phyloP scores from a whole-genome alignment of 2,888 invertebrate species.

The Eueremaeus valkanovi region DNA sequence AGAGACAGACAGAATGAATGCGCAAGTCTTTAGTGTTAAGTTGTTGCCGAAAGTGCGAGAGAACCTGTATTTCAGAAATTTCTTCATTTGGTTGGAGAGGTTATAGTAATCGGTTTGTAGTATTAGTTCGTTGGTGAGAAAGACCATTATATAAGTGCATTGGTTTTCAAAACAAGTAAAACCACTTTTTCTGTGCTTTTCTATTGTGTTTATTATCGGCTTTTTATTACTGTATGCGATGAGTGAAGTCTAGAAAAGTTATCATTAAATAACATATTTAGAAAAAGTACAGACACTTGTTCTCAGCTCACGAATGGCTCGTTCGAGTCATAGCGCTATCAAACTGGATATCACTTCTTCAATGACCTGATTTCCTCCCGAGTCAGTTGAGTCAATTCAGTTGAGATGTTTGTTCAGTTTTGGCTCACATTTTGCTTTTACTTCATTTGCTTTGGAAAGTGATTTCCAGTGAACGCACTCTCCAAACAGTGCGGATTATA shows the following conservation, averaged over 20 bases:
- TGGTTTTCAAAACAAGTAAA: conserved; percentile 16
- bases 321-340: not conserved
- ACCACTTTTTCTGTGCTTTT: conserved; percentile 12
- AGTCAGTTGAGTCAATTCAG: no score
- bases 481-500: no score
- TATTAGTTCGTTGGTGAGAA: not conserved
- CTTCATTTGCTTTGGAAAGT: not conserved
- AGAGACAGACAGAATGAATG: not conserved
- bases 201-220: conserved; percentile 20
- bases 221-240: conserved; percentile 9
- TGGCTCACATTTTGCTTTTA: not conserved
- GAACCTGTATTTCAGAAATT: not conserved
- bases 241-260: not conserved
- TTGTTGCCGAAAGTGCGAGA: not conserved
- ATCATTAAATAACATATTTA: conserved; percentile 18
- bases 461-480: not conserved
- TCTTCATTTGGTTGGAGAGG: not conserved
- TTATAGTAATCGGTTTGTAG: not conserved
- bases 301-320: not conserved
- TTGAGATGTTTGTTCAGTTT: not conserved
- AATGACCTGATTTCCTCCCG: not conserved
- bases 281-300: not conserved
- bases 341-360: conserved; percentile 12
- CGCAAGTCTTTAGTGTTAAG: not conserved
- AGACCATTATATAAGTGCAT: not conserved